Conservation (phyloP, 2,113 vertebrate genomes). For the Colius striatus region DNA sequence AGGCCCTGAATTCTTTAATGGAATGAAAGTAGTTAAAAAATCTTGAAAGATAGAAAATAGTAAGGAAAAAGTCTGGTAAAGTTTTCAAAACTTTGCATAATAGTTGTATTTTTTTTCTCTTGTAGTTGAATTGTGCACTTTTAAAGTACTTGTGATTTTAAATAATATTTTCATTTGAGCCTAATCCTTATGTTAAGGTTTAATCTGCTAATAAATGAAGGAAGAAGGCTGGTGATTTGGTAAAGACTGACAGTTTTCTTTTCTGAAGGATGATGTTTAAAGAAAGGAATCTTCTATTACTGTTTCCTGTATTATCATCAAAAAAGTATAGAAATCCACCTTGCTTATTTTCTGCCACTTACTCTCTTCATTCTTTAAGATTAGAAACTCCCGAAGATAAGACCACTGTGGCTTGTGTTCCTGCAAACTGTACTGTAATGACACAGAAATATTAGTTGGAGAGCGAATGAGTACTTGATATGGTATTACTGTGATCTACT, state of each 20-base stretch:
- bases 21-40: not conserved
- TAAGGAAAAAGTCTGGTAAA: not conserved
- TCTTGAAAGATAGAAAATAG: not conserved
- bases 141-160: not conserved
- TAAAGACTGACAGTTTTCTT: not conserved
- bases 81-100: not conserved
- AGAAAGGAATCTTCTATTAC: not conserved
- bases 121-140: not conserved
- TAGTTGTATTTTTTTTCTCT: not conserved
- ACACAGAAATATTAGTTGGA: not conserved
- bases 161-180: not conserved
- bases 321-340: not conserved
- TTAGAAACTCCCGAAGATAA: not conserved
- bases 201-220: not conserved
- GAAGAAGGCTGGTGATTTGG: fast-evolving
- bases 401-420: not conserved
- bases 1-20: not conserved
- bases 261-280: not conserved
- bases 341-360: not conserved
- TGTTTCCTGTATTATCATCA: not conserved
- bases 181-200: not conserved
- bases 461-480: not conserved
- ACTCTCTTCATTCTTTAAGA: not conserved
- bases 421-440: not conserved
- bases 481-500: not conserved